Evolutionary conservation across 2,113 vertebrate species (phyloP).

Genomic region (Apeltes quadracus): DNA sequence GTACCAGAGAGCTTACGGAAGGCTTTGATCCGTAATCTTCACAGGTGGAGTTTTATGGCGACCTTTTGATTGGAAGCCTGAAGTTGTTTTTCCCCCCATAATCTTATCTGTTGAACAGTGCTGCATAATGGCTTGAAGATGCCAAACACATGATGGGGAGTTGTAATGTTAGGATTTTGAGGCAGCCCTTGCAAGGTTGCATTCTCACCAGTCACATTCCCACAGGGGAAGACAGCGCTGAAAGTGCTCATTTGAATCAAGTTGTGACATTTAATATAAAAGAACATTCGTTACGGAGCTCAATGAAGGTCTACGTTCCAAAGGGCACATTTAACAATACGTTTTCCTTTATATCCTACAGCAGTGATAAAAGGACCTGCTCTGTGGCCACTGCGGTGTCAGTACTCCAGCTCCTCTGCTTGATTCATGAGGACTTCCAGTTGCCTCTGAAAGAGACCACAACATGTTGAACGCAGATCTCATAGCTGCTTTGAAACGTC

Average conservation of each 20-base stretch:
- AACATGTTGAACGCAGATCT: constrained; percentile 22
- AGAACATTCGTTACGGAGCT: background rate
- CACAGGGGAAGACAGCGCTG: background rate
- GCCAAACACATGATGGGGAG: background rate
- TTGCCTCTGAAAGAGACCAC: constrained; percentile 40
- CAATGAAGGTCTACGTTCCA: background rate
- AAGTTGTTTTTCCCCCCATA: background rate
- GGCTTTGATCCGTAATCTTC: constrained; percentile 15
- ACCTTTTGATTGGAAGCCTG: background rate
- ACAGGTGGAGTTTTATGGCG: constrained; percentile 9
- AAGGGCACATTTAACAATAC: constrained; percentile 3
- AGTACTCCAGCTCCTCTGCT: background rate
- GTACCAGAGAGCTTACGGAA: background rate
- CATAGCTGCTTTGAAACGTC: constrained; percentile 46
- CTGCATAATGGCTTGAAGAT: background rate
- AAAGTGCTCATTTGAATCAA: background rate
- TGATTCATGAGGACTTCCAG: constrained; percentile 60
- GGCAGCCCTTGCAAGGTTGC: constrained; percentile 28
- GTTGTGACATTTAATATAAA: background rate
- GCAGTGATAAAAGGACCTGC: background rate
- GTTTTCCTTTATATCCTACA: background rate
- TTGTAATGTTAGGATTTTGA: constrained; percentile 9
- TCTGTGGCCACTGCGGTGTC: background rate
- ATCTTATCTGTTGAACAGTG: constrained; percentile 1
- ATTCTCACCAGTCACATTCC: constrained; percentile 1